A percentile compares a stretch with the other conserved stretches of the same genome.
Conservation (phyloP, 2,888 invertebrate genomes). For the Macaria liturata region DNA sequence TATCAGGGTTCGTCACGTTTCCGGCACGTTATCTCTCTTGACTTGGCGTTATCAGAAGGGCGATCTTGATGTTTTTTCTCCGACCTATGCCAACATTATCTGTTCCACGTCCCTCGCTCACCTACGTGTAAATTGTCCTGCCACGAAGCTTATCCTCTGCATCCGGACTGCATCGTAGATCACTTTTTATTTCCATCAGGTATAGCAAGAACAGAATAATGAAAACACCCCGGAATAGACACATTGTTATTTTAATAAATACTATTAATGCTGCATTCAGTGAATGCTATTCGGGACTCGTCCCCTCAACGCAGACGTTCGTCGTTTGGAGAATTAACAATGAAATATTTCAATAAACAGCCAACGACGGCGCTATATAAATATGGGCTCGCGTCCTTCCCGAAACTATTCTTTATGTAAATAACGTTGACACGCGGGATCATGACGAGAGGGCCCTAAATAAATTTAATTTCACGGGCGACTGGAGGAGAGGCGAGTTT, state of each 20-base stretch:
- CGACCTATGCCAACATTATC: conserved; percentile 74
- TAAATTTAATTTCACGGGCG: conserved; percentile 78
- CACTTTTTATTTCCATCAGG: conserved; percentile 51
- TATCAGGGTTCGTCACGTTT: conserved; percentile 44
- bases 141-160: conserved; percentile 61
- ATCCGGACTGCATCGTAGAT: conserved; percentile 57
- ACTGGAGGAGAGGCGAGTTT: conserved; percentile 56
- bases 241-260: conserved; percentile 78
- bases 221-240: conserved; percentile 41
- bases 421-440: conserved; percentile 70
- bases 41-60: conserved; percentile 56
- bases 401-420: conserved; percentile 78
- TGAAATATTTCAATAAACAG: conserved; percentile 81
- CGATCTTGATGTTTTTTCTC: conserved; percentile 55
- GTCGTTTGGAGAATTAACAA: conserved; percentile 76
- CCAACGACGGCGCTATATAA: conserved; percentile 69
- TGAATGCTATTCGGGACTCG: conserved; percentile 58
- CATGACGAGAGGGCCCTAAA: conserved; percentile 74
- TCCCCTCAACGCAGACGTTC: conserved; percentile 63
- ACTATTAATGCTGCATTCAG: conserved; percentile 70
- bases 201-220: conserved; percentile 50
- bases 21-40: conserved; percentile 51
- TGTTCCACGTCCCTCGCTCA: conserved; percentile 50
- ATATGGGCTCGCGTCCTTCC: conserved; percentile 71
- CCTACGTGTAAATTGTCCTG: conserved; percentile 69